Percentiles rank a stretch among this genome's conserved stretches.
Conservation (phyloP, 92 coral and sea anemone species). For the Chrysogorgia sp. region DNA sequence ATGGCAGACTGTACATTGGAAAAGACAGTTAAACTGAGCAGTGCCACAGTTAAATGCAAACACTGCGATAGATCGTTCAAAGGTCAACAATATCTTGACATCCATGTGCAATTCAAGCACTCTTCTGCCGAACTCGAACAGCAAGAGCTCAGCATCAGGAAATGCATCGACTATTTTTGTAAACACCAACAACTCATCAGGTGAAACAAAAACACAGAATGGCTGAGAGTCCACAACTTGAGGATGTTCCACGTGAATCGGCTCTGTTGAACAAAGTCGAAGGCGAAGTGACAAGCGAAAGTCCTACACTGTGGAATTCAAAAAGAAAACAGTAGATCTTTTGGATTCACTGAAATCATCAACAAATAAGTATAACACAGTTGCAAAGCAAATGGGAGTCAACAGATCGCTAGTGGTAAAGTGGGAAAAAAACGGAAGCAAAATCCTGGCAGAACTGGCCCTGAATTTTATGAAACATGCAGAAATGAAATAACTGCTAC, state of each 20-base stretch:
- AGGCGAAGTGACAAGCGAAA: constrained; percentile 54
- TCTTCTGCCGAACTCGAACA: constrained; percentile 33
- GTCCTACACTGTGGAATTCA: constrained; percentile 63
- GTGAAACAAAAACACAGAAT: constrained; percentile 7
- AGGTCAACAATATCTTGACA: constrained; percentile 62
- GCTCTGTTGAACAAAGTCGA: background rate
- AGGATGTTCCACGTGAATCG: constrained; percentile 33
- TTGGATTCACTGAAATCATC: constrained; percentile 1
- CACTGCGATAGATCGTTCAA: constrained; percentile 45
- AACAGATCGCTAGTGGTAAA: constrained; percentile 44
- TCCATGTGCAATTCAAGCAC: constrained; percentile 59
- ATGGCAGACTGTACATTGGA: constrained; percentile 52
- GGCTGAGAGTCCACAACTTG: constrained; percentile 51
- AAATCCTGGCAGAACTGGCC: constrained; percentile 25
- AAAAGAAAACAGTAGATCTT: constrained; percentile 58
- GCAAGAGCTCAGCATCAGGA: constrained; percentile 57
- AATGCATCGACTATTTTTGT: constrained; percentile 19
- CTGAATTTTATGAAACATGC: constrained; percentile 60
- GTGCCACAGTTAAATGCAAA: constrained; percentile 46
- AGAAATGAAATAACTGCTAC: constrained; percentile 61
- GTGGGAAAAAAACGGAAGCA: constrained; percentile 45
- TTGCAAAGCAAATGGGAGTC: constrained; percentile 36
- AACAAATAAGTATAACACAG: background rate
- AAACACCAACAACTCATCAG: constrained; percentile 11
- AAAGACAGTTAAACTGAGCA: constrained; percentile 59